Evolutionary conservation across 30 jellyfish, hydroid and myxozoan genomes (phyloP), one percentile per base, ranked within the genome.

Genomic region (Cassiopea andromeda): DNA sequence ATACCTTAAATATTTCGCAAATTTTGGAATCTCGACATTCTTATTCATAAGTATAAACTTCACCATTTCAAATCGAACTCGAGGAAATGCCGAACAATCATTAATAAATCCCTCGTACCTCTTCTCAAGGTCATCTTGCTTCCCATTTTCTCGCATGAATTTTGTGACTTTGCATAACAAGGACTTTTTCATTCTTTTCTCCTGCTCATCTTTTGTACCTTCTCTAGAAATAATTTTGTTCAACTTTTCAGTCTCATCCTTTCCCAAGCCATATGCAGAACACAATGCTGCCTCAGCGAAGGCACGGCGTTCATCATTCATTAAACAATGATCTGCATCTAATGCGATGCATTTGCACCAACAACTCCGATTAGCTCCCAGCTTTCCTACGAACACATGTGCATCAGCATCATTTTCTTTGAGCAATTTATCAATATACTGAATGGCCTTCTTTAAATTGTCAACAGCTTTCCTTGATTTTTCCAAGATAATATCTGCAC

Each of bases 81-180:
- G 45, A 57, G 66, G 83, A 54, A 38, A 75, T n/a, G 69, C 6
- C 10, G 1, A 38, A 46, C 83, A 75, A 10, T 75, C 68, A 46
- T 1, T 1, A 38, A 75, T 10, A 75, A 75, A 75, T 54, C 27
- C 46, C 45, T 38, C 47, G 69, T 75, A 75, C 64, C 64, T 46
- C 13, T 38, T 75, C 83, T 75, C 83, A 10, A 75, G 83, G 19
- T 46, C 68, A 46, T 75, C 83, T 46, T 75, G 83, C 18, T 3
- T 8, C 2, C 83, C 83, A 38, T 38, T 2, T 46, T 44, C 16
- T 58, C 83, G 16, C 69, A 75, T 75, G 46, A 38, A 75, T 10
- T 46, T 44, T 44, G 83, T 44, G 8, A 50, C 69, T 54, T 75
- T 75, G 69, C 19, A 18, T 44, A 75, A 38, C 83, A 75, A 44